Evolutionary conservation across 2,113 vertebrate genomes (phyloP), one percentile per base, ranked within the genome.

Genomic region (Megaleporinus macrocephalus): DNA sequence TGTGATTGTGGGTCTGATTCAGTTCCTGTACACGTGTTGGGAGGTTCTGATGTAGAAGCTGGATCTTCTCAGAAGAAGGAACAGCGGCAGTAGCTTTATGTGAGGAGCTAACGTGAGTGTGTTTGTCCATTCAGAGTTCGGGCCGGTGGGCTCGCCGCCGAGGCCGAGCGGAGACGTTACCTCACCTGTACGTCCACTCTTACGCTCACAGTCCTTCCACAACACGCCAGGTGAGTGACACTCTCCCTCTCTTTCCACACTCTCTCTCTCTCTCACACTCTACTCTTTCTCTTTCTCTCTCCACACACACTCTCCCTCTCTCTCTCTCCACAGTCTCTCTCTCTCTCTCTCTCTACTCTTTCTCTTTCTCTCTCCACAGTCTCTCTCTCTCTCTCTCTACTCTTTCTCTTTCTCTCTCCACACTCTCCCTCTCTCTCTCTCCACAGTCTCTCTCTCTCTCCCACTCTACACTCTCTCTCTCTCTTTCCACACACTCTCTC

Each of bases 191-290:
- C 90, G 91, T 59, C 90, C 90, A 49, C 73, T 94, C 29, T 75
- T 74, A 5, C 92, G 93, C 84, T 89, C 91, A 36, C 87, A 91
- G 89, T 91, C 92, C 90, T 91, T 94, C 91, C 87, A 94, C 89
- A 89, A 79, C 76, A 30, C 85, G 83, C 79, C 91, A 90, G 93
- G 93, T 94, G 90, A 88, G 69, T 69, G 79, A 74, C 13, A 22
- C 26, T 70, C 55, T 70, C 29, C 9, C 26, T 12, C 33, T 26
- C 4, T 68, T 47, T 15, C 24, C 16, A 20, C 69, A 29, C 41
- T n/a, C n/a, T 7, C n/a, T 27, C 15, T 41, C 24, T 3, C 47
- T 12, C 30, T 74, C 49, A 20, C 20, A 20, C 26, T 55, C 27
- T 18, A 18, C 16, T 44, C 20, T 1, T n/a, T 7, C 24, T 70